These are phyloP conservation scores for Empis livida DNA, from an alignment of 2,888 invertebrate species.

Conservation along the genomic window DNA sequence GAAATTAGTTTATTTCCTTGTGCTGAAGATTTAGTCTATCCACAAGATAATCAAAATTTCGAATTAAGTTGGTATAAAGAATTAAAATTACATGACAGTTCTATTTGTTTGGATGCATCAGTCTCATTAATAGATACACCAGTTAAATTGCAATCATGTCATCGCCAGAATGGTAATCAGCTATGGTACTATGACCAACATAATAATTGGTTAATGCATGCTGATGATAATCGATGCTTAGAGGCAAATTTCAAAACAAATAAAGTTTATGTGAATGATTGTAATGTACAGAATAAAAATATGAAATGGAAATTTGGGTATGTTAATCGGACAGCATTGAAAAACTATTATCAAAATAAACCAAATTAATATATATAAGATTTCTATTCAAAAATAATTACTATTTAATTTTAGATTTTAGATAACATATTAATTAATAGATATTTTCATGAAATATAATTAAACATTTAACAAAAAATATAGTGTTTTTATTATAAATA, in stretches of 20 bases:
- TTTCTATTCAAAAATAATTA: no score
- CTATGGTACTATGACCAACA: conserved; percentile 70
- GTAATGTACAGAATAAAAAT: conserved; percentile 35
- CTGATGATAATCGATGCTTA: conserved; percentile 56
- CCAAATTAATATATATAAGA: no score
- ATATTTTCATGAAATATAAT: no score
- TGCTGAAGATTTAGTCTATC: conserved; percentile 21
- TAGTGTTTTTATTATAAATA: no score
- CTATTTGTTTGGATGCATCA: conserved; percentile 82
- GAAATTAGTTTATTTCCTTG: conserved; percentile 26
- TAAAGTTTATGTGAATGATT: conserved; percentile 56
- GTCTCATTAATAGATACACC: conserved; percentile 58
- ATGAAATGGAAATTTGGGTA: conserved; percentile 32
- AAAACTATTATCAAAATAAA: no score
- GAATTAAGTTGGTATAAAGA: conserved; percentile 22
- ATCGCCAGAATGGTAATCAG: conserved; percentile 86
- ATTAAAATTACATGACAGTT: conserved; percentile 39
- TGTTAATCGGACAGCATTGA: conserved; percentile 25
- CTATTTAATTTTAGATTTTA: no score
- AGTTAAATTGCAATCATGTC: conserved; percentile 71
- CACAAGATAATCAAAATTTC: conserved; percentile 27
- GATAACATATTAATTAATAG: no score
- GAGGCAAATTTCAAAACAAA: conserved; percentile 54
- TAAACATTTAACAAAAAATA: no score
- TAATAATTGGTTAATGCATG: conserved; percentile 26